Evolutionary conservation across 2,888 invertebrate species (phyloP), one percentile per base, ranked within the genome.

Genomic region (Microctonus aethiopoides): DNA sequence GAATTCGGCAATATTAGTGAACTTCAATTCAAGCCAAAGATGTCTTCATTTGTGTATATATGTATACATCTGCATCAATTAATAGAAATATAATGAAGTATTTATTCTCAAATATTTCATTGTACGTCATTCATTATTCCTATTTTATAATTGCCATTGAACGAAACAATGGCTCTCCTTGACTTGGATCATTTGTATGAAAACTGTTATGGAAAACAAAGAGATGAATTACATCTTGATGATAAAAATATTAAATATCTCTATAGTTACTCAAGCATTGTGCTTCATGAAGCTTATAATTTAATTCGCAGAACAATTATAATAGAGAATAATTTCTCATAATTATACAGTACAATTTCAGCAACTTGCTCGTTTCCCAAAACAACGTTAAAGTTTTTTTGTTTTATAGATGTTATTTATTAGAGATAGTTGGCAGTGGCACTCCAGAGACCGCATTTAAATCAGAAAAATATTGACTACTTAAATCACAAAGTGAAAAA

Each of bases 271-370:
- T n/a, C 41, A 57, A 66, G 66, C 57, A 41, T 66, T 11, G 57
- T 57, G 41, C 66, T 66, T 57, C 57, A 66, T 57, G 57, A 66
- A 57, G 41, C 46, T 66, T n/a, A n/a, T 66, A 66, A 66, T 66
- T 66, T 66, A 41, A 66, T 57, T 57, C 66, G 24, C 57, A 13
- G 39, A 41, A 57, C 41, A 16, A 56, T 66, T 29, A 41, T 57
- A 41, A 7, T 41, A 46, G 16, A 29, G 51, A 29, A 56, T 46
- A 56, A 66, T 66, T 57, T 66, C 57, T 66, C 66, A 66, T 41
- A 26, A 57, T 66, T 66, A 66, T 52, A 2, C 29, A 41, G 20
- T 29, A 57, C 29, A 57, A 29, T 57, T 41, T 57, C 32, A 56
- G 57, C 57, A 29, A 66, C 54, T 54, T 56, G 64, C 54, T 57